Base-by-base conservation (phyloP, 1,140 invertebrate species). In the Colletes gigas region DNA sequence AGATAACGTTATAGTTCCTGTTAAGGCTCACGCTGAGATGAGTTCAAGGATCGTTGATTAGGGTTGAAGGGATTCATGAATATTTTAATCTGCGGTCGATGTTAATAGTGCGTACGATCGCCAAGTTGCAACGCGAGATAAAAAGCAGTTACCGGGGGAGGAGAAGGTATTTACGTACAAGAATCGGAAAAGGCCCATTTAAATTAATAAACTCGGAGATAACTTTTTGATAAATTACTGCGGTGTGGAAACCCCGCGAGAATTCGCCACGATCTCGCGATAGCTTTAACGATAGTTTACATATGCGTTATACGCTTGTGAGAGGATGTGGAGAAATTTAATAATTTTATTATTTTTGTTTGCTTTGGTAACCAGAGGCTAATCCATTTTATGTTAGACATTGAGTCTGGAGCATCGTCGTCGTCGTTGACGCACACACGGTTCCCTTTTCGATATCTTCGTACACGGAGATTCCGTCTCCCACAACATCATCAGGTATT, bases 61-160 rank as follows among this genome's bases (percentile, higher is more conserved):
- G 69, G 70, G 39, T 52, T 73, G 77, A 79, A 73, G 60, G 15
- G 59, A 52, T 62, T 79, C 77, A 79, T 79, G 77, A 79, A 79
- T 79, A 79, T 73, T 79, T 79, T 63, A 41, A 79, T 79, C 50
- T 65, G 63, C 77, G 19, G 60, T 19, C 41, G 50, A 65, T 79
- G 65, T 79, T 57, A 79, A 79, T 79, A 79, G 73, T 50, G 70
- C 77, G 50, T 21, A 14, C 21, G 50, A 21, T 21, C 60, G 77
- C 41, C 60, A 55, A 79, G 52, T 47, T 30, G 10, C 17, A 57
- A 7, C 47, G 30, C 6, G 0, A 10, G 44, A 39, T 14, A n/a
- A 21, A n/a, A 62, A 54, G 5, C 17, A 39, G 17, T 17, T 54
- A 63, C 1, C 55, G 19, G 9, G 30, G 30, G 9, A 47, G 44